Evolutionary conservation across 2,797 vertebrate genomes (phyloP).

Genomic region (Linurgus olivaceus): DNA sequence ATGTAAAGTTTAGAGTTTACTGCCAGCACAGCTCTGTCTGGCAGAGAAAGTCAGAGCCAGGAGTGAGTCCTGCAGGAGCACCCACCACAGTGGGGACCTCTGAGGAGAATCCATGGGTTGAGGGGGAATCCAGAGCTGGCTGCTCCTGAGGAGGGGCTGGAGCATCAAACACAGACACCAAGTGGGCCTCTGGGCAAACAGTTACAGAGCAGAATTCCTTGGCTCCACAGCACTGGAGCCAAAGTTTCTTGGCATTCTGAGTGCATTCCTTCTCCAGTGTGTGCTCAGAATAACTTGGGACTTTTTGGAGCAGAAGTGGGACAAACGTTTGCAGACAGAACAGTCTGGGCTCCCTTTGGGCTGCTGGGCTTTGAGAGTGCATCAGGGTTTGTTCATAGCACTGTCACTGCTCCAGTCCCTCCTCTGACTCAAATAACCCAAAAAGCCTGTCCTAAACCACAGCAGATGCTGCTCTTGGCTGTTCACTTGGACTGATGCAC

Average conservation of each 20-base stretch:
- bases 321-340: background rate
- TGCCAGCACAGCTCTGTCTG: background rate
- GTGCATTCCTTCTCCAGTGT: conserved; percentile 53
- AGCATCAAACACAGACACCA: background rate
- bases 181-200: background rate
- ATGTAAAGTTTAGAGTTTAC: background rate
- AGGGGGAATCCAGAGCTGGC: background rate
- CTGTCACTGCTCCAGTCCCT: background rate
- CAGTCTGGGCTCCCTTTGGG: background rate
- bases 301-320: conserved; percentile 50
- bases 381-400: background rate
- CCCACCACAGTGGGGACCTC: background rate
- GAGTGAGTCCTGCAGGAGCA: background rate
- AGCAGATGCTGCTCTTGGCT: background rate
- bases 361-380: background rate
- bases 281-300: conserved; percentile 62
- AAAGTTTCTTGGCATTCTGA: conserved; percentile 50
- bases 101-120: background rate
- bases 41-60: background rate
- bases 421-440: background rate
- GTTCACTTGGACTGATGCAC: background rate
- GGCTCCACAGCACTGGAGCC: background rate
- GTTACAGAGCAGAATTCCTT: conserved; percentile 45
- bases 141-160: background rate
- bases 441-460: background rate